These are phyloP conservation scores for Luehdorfia chinensis DNA, from an alignment of 1,140 invertebrate species.

Conservation along the genomic window DNA sequence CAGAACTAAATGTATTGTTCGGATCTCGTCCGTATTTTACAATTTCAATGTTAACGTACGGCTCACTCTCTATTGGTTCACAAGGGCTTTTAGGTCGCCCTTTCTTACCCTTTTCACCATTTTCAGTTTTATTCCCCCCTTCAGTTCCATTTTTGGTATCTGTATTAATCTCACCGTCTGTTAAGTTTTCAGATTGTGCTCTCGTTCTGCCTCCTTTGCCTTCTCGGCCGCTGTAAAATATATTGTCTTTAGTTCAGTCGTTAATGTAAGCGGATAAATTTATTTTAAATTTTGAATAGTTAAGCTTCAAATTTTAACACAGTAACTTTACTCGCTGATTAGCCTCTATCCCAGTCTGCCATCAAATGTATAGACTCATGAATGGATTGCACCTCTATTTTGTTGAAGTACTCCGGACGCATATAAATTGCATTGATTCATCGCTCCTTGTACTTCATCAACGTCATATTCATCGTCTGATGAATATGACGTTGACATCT, in stretches of 20 bases:
- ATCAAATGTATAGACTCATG: no score
- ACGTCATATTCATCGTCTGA: no score
- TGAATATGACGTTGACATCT: no score
- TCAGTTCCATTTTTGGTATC: slow-evolving; percentile 39
- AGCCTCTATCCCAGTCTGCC: no score
- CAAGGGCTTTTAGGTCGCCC: slow-evolving; percentile 74
- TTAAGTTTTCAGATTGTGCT: slow-evolving; percentile 31
- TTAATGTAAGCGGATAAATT: no score
- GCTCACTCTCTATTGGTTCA: slow-evolving; percentile 79
- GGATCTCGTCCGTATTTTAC: slow-evolving; percentile 79
- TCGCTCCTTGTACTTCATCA: no score
- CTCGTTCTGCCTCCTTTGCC: slow-evolving; percentile 58
- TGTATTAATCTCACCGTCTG: slow-evolving; percentile 36
- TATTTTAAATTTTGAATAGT: no score
- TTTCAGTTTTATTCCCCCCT: slow-evolving; percentile 35
- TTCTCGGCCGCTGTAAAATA: slow-evolving; percentile 59
- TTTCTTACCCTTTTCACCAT: slow-evolving; percentile 49
- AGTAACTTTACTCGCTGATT: no score
- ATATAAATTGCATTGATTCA: no score
- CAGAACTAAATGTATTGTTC: slow-evolving; percentile 79
- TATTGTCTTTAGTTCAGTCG: background rate
- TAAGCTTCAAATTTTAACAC: background rate
- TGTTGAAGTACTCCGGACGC: no score
- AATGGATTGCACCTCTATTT: no score
- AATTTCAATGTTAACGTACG: slow-evolving; percentile 82